These are phyloP conservation scores for Petrocephalus microphthalmus DNA, from an alignment of 2,113 vertebrate genomes.

Conservation along the genomic window DNA sequence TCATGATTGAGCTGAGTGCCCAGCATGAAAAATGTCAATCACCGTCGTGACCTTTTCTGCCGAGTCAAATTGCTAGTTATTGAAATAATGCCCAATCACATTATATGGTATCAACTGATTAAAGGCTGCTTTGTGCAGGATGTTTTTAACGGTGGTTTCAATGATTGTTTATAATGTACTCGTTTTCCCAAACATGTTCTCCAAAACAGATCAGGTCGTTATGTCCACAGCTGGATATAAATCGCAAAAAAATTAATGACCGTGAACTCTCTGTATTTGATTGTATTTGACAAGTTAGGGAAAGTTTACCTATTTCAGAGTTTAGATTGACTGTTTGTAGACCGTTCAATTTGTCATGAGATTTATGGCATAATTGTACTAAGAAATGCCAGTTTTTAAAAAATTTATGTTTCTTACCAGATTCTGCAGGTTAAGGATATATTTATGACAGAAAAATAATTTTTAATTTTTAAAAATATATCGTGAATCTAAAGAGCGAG, in stretches of 20 bases:
- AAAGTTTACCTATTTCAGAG: no score
- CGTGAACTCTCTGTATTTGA: not conserved
- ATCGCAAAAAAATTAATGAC: not conserved
- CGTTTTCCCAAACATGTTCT: not conserved
- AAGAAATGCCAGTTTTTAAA: not conserved
- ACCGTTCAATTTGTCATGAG: not conserved
- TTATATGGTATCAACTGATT: not conserved
- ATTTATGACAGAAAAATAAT: not conserved
- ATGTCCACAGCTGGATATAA: not conserved
- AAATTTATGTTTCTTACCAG: not conserved
- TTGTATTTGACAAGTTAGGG: not conserved
- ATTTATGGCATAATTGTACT: not conserved
- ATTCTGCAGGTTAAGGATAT: not conserved
- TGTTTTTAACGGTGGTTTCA: not conserved
- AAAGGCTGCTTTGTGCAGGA: not conserved
- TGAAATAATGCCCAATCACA: not conserved
- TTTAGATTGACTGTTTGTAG: not conserved
- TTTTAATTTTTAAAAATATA: not conserved
- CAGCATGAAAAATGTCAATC: not conserved
- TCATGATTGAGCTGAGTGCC: not conserved
- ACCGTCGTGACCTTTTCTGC: not conserved
- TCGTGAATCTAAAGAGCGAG: not conserved
- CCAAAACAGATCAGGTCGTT: not conserved
- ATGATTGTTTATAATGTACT: not conserved
- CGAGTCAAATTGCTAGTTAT: not conserved